These are phyloP conservation scores for Blastobasis lacticolella DNA, from an alignment of 2,888 invertebrate genomes.

Conservation along the genomic window DNA sequence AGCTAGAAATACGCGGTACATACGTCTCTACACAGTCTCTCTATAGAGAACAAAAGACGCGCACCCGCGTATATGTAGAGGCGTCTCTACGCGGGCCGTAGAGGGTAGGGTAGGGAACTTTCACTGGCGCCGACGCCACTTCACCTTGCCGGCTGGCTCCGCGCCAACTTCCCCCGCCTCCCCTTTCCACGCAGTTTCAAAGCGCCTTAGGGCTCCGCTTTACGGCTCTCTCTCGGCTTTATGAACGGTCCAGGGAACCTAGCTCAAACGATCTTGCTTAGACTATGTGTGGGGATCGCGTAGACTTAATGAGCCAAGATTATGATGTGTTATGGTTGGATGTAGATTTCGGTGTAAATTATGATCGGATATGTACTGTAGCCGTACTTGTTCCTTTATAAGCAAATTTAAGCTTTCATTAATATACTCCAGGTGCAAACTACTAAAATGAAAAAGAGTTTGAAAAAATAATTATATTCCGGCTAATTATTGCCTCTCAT, in stretches of 20 bases:
- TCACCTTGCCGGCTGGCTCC: slow-evolving; percentile 62
- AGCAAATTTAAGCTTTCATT: no score
- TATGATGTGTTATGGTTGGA: background rate
- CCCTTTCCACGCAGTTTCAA: background rate
- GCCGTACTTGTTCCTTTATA: no score
- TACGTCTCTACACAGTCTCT: no score
- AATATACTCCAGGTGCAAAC: no score
- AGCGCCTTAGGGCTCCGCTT: no score
- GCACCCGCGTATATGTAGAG: background rate
- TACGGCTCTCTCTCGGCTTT: no score
- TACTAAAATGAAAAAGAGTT: no score
- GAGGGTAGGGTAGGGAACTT: slow-evolving; percentile 29
- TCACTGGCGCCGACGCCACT: slow-evolving; percentile 59
- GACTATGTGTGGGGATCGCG: background rate
- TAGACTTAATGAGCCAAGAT: background rate
- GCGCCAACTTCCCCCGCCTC: slow-evolving; percentile 38
- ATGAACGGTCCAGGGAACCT: background rate
- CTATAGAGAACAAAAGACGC: background rate
- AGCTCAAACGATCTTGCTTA: background rate
- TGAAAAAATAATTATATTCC: no score
- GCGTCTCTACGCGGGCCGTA: slow-evolving; percentile 3
- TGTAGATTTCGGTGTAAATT: background rate
- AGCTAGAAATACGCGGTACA: no score
- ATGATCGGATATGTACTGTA: no score
- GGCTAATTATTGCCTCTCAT: no score